These are phyloP conservation scores for Orthosia cruda DNA, from an alignment of 2,888 invertebrate genomes.

Conservation along the genomic window DNA sequence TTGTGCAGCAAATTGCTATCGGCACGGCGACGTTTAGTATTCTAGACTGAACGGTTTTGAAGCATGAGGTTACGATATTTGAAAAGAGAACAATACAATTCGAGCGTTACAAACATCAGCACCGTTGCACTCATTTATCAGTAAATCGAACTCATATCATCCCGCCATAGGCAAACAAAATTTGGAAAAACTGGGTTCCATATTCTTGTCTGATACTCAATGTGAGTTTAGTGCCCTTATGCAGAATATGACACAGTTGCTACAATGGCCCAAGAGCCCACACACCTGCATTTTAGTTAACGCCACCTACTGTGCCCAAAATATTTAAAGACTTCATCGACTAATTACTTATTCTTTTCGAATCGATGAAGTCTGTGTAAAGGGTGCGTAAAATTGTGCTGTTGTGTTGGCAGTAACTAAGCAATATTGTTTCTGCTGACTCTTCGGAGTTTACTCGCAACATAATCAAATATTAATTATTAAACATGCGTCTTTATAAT, in stretches of 20 bases:
- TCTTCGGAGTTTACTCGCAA: background rate
- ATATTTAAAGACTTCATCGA: too few species aligned
- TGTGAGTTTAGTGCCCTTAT: too few species aligned
- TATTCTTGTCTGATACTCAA: too few species aligned
- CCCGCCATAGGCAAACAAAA: background rate
- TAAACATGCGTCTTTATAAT: constrained; percentile 20
- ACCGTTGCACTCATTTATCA: background rate
- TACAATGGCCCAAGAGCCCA: too few species aligned
- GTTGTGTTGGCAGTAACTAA: too few species aligned
- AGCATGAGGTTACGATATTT: background rate
- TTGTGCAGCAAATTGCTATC: constrained; percentile 40
- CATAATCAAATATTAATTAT: constrained; percentile 11
- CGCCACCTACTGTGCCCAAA: too few species aligned
- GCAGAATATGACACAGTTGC: too few species aligned
- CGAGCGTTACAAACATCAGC: background rate
- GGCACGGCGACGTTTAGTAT: constrained; percentile 2
- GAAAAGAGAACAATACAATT: background rate
- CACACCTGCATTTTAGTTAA: too few species aligned
- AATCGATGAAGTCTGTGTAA: too few species aligned
- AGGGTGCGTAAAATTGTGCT: too few species aligned
- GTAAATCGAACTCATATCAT: background rate
- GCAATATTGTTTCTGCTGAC: constrained; percentile 1
- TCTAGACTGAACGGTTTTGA: constrained; percentile 2
- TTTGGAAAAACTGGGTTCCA: too few species aligned
- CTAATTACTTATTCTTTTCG: too few species aligned